phyloP scores from a whole-genome alignment of 2,113 vertebrate genomes.

The Panurus biarmicus region DNA sequence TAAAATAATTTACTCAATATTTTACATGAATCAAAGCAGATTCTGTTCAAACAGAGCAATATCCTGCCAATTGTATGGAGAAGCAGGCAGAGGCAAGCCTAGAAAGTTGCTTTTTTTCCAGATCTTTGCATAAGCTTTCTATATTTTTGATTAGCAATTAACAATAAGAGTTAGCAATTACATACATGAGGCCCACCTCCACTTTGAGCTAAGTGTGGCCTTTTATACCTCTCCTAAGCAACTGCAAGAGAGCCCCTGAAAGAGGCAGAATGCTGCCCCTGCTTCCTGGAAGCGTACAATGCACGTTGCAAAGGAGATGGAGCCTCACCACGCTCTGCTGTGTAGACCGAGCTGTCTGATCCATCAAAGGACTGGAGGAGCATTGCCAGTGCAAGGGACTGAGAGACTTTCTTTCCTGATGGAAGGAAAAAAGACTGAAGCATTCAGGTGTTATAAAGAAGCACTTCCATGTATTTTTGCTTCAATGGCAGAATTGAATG shows the following conservation, averaged over 20 bases:
- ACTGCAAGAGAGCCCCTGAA: background rate
- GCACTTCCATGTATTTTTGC: background rate
- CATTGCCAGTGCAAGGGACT: background rate
- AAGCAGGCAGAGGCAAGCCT: background rate
- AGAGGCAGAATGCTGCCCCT: background rate
- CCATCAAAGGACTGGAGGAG: background rate
- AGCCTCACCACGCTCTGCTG: background rate
- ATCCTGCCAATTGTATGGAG: background rate
- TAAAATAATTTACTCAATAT: background rate
- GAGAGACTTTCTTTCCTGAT: too few species aligned
- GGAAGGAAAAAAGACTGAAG: background rate
- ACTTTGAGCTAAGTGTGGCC: background rate
- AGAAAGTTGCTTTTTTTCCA: background rate
- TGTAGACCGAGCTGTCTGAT: accelerated
- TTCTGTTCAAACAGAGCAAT: background rate
- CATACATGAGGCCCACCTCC: background rate
- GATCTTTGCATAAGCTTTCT: background rate
- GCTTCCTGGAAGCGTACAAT: accelerated
- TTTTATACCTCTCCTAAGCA: background rate
- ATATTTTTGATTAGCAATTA: background rate
- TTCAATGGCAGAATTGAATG: background rate
- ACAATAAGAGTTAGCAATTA: background rate
- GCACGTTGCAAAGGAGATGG: accelerated
- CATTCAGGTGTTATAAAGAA: background rate
- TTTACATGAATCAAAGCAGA: background rate